These are phyloP conservation scores for Myopa tessellatipennis DNA, from an alignment of 2,888 invertebrate genomes.

Conservation along the genomic window DNA sequence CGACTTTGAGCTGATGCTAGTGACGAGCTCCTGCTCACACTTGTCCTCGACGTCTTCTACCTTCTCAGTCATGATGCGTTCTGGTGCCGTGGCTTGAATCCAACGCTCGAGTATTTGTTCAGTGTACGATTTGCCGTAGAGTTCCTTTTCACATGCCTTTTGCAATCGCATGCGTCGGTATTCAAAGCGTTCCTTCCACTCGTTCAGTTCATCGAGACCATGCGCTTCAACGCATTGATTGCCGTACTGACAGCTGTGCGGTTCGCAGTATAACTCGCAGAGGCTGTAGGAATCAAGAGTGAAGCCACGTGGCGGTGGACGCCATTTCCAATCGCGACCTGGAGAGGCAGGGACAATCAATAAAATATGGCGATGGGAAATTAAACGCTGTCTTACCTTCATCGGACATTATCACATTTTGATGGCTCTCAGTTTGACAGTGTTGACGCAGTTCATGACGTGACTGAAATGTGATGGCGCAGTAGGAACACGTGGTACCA, in stretches of 20 bases:
- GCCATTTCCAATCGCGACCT: constrained; percentile 76
- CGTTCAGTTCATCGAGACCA: constrained; percentile 76
- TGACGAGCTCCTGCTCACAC: constrained; percentile 72
- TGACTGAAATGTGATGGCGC: constrained; percentile 71
- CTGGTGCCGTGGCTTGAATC: constrained; percentile 73
- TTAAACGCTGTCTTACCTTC: constrained; percentile 68
- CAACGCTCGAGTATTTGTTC: constrained; percentile 77
- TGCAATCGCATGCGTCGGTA: constrained; percentile 75
- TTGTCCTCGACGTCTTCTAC: constrained; percentile 73
- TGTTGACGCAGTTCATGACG: constrained; percentile 71
- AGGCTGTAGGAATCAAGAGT: constrained; percentile 74
- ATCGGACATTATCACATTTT: constrained; percentile 77
- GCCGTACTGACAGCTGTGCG: constrained; percentile 75
- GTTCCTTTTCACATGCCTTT: constrained; percentile 75
- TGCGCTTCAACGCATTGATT: constrained; percentile 82
- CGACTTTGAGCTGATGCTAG: constrained; percentile 74
- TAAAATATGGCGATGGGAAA: background rate
- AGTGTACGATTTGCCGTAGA: constrained; percentile 73
- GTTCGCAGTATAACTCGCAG: constrained; percentile 73
- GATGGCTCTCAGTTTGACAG: constrained; percentile 75
- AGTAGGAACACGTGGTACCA: constrained; percentile 71
- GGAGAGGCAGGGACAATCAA: background rate
- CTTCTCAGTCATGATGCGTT: constrained; percentile 74
- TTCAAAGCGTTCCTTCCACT: constrained; percentile 80
- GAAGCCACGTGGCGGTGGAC: constrained; percentile 77